Base-by-base conservation (phyloP, 1,140 invertebrate genomes). In the Atopsyche davidsoni region DNA sequence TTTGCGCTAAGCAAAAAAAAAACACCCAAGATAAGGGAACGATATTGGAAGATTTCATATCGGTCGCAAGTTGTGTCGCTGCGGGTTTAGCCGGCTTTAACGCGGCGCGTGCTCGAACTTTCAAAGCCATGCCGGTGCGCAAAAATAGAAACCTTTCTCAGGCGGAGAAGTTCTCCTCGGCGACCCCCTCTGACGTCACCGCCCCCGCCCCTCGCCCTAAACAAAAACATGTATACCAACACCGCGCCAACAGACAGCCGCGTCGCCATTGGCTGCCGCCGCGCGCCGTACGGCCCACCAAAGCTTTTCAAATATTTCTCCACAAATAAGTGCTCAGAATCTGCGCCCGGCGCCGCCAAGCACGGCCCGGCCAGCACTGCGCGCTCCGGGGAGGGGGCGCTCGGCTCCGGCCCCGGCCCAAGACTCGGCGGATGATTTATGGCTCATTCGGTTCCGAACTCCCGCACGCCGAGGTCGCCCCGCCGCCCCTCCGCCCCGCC, bases 171-270 rank as follows among this genome's bases (percentile, higher is more conserved):
- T 34, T 2, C 44, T 41, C 53, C 46, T 36, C 46, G 4, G 35
- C 40, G 17, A 17, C 17, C 36, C 23, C 28, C 25, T n/a, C 17
- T 18, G 16, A 1, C 32, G 3, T 18, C 32, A 21, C 11, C 21
- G 22, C 49, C 35, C 36, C 56, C 36, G 53, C 22, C 47, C 44
- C 39, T 22, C 46, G 32, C 53, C 65, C 66, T 65, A 72, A 72
- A 72, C 69, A 73, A 72, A 69, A 71, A 71, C 69, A 72, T 66
- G 66, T 71, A 70, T 64, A 71, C 67, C 50, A 51, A 36, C 43
- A 28, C 43, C 13, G 22, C 48, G 47, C 14, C 47, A 40, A 57
- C 55, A 57, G 46, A 44, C 40, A 39, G 53, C 48, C 23, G 28
- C 17, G 40, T 17, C 51, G 42, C 54, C 35, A 59, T 59, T 59